These are phyloP conservation scores for Saccopteryx bilineata DNA, from an alignment of 2,113 vertebrate species.

Conservation along the genomic window DNA sequence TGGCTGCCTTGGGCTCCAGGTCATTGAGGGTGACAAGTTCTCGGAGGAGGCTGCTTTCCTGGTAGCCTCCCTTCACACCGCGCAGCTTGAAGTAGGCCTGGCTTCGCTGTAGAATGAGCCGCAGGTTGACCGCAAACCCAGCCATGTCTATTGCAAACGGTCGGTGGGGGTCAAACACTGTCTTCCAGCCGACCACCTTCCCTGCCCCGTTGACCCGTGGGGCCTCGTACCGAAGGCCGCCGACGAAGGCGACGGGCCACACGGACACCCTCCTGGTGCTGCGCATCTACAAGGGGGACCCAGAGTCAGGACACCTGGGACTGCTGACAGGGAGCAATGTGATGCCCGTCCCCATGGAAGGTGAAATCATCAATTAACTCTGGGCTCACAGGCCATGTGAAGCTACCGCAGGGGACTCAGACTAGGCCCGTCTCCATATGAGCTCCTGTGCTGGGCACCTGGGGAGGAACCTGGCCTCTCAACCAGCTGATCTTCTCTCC, in stretches of 20 bases:
- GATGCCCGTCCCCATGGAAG: background rate
- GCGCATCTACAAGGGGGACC: slow-evolving; percentile 91
- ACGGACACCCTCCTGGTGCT: slow-evolving; percentile 96
- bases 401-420: background rate
- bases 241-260: slow-evolving; percentile 98
- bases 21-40: slow-evolving; percentile 97
- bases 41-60: slow-evolving; percentile 97
- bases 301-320: background rate
- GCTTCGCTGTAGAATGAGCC: slow-evolving; percentile 96
- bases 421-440: background rate
- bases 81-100: slow-evolving; percentile 99
- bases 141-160: slow-evolving; percentile 99
- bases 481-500: too few relatives aligned
- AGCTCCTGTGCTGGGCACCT: accelerated
- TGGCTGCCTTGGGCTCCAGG: slow-evolving; percentile 98
- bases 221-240: slow-evolving; percentile 97
- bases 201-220: slow-evolving; percentile 97
- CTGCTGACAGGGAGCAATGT: background rate
- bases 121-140: slow-evolving; percentile 97
- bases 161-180: slow-evolving; percentile 97
- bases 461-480: background rate
- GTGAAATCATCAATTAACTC: background rate
- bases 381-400: background rate
- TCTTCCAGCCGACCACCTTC: slow-evolving; percentile 99
- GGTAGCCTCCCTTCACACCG: slow-evolving; percentile 98